Evolutionary conservation across 2,888 invertebrate species (phyloP).

Genomic region (Parochlus steinenii): DNA sequence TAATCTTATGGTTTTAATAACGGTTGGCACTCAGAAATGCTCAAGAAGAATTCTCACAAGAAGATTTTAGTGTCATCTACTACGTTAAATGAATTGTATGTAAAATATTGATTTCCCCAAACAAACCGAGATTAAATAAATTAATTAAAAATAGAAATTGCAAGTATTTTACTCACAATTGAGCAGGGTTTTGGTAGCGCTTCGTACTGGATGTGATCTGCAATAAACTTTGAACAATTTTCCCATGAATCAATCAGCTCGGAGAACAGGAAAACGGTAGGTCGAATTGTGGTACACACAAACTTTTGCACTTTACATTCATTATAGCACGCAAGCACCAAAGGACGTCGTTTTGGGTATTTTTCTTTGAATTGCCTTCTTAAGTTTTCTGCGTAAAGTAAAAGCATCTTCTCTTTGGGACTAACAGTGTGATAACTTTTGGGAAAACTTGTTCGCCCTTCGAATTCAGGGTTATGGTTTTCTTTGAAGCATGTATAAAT

Average conservation of each 20-base stretch:
- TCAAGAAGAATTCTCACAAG: too few species aligned
- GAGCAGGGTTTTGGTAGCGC: conserved; percentile 45
- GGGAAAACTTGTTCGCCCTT: conserved; percentile 42
- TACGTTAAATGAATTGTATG: too few species aligned
- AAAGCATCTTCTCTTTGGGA: conserved; percentile 49
- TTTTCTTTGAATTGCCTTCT: conserved; percentile 46
- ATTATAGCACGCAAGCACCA: conserved; percentile 54
- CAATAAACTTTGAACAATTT: conserved; percentile 53
- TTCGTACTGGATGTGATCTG: conserved; percentile 62
- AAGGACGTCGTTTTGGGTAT: conserved; percentile 42
- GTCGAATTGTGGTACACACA: conserved; percentile 68
- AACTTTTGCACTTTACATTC: conserved; percentile 78
- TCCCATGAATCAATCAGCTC: conserved; percentile 47
- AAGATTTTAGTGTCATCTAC: too few species aligned
- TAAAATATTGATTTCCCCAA: too few species aligned
- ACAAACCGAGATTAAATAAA: too few species aligned
- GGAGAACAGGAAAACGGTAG: conserved; percentile 54
- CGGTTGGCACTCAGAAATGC: too few species aligned
- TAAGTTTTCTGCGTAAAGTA: conserved; percentile 65
- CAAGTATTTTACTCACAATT: conserved; percentile 44
- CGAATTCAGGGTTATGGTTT: conserved; percentile 34
- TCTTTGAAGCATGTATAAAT: conserved; percentile 27
- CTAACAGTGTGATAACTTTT: conserved; percentile 45
- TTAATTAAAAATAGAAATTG: too few species aligned
- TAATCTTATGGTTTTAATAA: too few species aligned